Conservation (phyloP, 1,140 invertebrate genomes). For the Propsilocerus akamusi region DNA sequence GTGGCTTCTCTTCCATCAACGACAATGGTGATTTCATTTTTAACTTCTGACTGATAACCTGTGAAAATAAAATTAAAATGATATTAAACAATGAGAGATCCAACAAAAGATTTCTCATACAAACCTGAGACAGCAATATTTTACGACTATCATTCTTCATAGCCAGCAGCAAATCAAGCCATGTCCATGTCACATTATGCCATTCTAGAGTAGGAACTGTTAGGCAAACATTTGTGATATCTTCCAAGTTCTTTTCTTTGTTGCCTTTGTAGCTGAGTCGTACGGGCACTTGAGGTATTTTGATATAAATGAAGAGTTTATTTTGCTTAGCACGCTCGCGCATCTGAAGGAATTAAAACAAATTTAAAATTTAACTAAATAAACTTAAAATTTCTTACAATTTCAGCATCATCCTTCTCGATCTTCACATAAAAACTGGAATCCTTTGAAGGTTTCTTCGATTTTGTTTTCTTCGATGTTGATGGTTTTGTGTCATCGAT, state of each 20-base stretch:
- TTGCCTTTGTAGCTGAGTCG: conserved; percentile 92
- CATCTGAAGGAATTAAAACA: conserved; percentile 13
- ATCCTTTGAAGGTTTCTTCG: conserved; percentile 45
- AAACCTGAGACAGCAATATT: conserved; percentile 69
- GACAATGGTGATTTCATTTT: not conserved
- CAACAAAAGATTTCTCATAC: not conserved
- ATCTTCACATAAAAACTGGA: conserved; percentile 78
- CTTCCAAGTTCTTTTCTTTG: conserved; percentile 96
- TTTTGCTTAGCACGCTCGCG: conserved; percentile 94
- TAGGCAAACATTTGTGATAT: conserved; percentile 83
- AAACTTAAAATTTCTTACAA: conserved; percentile 29
- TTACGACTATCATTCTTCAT: conserved; percentile 87
- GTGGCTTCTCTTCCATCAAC: not conserved
- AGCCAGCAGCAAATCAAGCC: conserved; percentile 91
- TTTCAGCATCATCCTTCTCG: conserved; percentile 88
- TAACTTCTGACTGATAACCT: not conserved
- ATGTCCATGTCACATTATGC: conserved; percentile 98
- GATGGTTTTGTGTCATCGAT: conserved; percentile 26
- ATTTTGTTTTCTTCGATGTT: conserved; percentile 25
- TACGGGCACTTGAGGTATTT: conserved; percentile 93
- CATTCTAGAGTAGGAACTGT: conserved; percentile 93
- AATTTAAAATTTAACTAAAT: not conserved
- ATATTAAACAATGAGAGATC: not conserved
- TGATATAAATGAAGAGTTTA: conserved; percentile 96
- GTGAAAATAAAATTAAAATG: not conserved